phyloP scores from a whole-genome alignment of 2,113 vertebrate species.

The Trogon surrucura region DNA sequence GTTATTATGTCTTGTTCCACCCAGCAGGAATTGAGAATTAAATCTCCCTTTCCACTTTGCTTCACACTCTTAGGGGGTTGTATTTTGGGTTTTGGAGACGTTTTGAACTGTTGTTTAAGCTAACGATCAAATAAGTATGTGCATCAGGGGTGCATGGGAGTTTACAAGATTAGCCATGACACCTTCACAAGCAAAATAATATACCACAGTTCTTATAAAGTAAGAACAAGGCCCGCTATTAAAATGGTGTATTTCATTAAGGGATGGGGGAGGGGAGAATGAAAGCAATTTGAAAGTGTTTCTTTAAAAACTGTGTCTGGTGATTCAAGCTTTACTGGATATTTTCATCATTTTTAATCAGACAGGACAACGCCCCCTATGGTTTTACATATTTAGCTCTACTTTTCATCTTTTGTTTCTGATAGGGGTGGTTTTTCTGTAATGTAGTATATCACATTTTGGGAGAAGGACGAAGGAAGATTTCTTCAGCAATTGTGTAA shows the following conservation, averaged over 20 bases:
- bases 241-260: not conserved
- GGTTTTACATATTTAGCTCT: not conserved
- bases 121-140: not conserved
- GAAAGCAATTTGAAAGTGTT: not conserved
- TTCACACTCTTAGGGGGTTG: not conserved
- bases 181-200: not conserved
- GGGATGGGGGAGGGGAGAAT: not conserved
- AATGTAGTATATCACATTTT: not conserved
- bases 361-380: not conserved
- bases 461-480: not conserved
- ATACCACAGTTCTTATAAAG: not conserved
- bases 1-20: not conserved
- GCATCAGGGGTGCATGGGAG: not conserved
- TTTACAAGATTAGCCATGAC: not conserved
- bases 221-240: not conserved
- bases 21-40: not conserved
- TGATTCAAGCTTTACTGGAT: not conserved
- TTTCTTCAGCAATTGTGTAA: not conserved
- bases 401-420: not conserved
- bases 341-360: not conserved
- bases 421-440: not conserved
- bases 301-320: not conserved
- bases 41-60: not conserved
- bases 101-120: not conserved
- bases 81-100: rapidly evolving